Base-by-base conservation (phyloP, 2,888 invertebrate species). In the Trachelus iudaicus region DNA sequence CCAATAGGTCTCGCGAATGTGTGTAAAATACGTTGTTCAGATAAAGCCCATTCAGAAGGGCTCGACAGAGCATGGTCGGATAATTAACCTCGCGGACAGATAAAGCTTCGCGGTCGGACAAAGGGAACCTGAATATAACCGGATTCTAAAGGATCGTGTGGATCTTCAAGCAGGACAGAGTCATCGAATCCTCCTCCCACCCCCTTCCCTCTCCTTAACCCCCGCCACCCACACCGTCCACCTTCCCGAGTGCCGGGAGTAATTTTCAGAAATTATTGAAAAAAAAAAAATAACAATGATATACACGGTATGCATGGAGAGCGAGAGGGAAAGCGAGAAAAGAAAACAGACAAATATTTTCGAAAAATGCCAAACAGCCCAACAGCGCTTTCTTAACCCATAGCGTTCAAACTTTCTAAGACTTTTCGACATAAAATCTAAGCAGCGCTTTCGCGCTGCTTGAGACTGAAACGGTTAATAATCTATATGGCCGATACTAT, bases 1-100 rank as follows among this genome's bases (percentile, higher is more conserved):
- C 77, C 80, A 77, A 80, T 80, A 81, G 77, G 77, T 80, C 80
- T 81, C 77, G 80, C 79, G 79, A 80, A 80, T 77, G 77, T 79
- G 76, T 79, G 80, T 3, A 15, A 56, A 56, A 56, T 56, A 56
- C 56, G 23, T 23, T 56, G 23, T 23, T 56, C 23, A 9, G 9
- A 56, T 23, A 56, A 56, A 23, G 56, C 23, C 23, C 56, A 56
- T 40, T 40, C 0, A 40, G 23, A 40, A 23, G 0, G 56, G 56
- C 56, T 56, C 23, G 23, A 56, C 23, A 9, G 9, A 23, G 23
- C 56, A 23, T 23, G 73, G 73, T 79, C 76, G 73, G 81, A 77
- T 79, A 81, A 80, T 81, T 79, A 80, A 78, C 79, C 81, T 76
- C 75, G 77, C 73, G 80, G 76, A 77, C 79, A 69, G 77, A 79